phyloP scores from a whole-genome alignment of 30 jellyfish, hydroid and myxozoan genomes.

The Aurelia sp. region DNA sequence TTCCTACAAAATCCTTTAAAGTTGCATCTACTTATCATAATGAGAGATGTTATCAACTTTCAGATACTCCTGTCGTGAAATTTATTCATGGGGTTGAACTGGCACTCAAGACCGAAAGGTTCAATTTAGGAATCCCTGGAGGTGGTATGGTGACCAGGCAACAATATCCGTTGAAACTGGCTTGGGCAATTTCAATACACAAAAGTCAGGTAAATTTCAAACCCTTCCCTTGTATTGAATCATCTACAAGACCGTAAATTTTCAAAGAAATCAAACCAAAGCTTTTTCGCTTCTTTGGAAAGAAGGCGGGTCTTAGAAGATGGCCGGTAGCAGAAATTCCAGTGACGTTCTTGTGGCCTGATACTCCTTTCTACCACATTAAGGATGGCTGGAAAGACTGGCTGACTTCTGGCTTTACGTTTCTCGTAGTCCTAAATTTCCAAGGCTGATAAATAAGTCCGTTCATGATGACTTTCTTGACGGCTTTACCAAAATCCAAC shows the following conservation, averaged over 20 bases:
- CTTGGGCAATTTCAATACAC: slow-evolving; percentile 98
- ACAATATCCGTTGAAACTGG: slow-evolving; percentile 85
- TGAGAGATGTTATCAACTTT: not conserved
- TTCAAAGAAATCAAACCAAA: not conserved
- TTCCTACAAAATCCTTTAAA: no score
- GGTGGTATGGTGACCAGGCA: slow-evolving; percentile 69
- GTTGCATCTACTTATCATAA: no score
- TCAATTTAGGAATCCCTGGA: slow-evolving; percentile 46
- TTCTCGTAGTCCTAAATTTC: no score
- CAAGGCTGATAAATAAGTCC: no score
- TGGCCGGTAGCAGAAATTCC: no score
- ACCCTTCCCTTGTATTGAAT: not conserved
- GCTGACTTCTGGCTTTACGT: no score
- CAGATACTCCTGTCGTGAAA: slow-evolving; percentile 79
- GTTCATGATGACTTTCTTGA: no score
- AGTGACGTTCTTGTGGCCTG: no score
- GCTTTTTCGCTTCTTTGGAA: not conserved
- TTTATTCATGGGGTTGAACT: slow-evolving; percentile 69
- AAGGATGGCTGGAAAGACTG: no score
- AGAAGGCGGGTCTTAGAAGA: no score
- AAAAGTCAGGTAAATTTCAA: slow-evolving; percentile 83
- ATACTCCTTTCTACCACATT: no score
- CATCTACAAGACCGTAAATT: not conserved
- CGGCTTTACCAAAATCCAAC: no score
- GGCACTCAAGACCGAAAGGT: slow-evolving; percentile 73